phyloP scores from a whole-genome alignment of 2,888 invertebrate genomes.

The Ceratothoa steindachneri region DNA sequence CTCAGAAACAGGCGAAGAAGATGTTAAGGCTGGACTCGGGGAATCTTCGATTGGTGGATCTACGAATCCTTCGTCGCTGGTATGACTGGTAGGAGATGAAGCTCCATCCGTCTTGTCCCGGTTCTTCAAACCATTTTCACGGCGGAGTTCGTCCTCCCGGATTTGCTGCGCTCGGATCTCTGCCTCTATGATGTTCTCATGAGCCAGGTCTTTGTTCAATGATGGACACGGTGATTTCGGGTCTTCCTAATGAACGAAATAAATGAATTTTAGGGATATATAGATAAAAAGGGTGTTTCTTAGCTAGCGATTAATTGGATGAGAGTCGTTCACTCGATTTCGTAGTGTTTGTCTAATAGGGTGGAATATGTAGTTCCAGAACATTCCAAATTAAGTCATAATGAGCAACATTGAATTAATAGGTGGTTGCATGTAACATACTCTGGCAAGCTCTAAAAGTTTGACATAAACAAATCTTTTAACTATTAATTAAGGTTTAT shows the following conservation, averaged over 20 bases:
- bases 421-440: too few species aligned
- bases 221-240: not conserved
- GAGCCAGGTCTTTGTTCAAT: not conserved
- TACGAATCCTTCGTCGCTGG: slow-evolving; percentile 45
- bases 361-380: too few species aligned
- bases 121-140: not conserved
- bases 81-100: slow-evolving; percentile 40
- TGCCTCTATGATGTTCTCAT: slow-evolving; percentile 46
- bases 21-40: not conserved
- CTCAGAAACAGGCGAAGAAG: not conserved
- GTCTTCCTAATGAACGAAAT: not conserved
- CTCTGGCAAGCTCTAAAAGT: too few species aligned
- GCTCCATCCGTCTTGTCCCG: slow-evolving; percentile 22
- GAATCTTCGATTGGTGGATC: slow-evolving; percentile 29
- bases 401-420: too few species aligned
- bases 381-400: too few species aligned
- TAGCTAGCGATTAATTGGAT: too few species aligned
- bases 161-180: slow-evolving; percentile 46
- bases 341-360: too few species aligned
- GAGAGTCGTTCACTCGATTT: too few species aligned
- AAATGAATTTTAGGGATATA: not conserved
- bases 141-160: slow-evolving; percentile 35
- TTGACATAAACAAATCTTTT: too few species aligned
- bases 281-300: too few species aligned
- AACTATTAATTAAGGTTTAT: too few species aligned